These are phyloP conservation scores for Phyllotreta cruciferae DNA, from an alignment of 2,888 invertebrate genomes.

Conservation along the genomic window DNA sequence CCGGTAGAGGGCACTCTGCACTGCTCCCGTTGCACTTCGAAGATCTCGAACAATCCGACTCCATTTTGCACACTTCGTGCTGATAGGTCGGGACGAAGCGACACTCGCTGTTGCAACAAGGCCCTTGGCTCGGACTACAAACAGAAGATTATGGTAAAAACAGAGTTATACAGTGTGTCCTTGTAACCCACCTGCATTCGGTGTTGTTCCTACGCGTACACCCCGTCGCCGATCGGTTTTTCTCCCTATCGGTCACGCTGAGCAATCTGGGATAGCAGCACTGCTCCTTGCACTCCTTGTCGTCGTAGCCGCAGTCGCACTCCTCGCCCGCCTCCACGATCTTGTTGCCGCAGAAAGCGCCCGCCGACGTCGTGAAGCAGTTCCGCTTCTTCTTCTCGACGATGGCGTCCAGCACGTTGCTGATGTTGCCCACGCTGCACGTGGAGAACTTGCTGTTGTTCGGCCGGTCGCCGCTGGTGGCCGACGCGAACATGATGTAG, in stretches of 20 bases:
- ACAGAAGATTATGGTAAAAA: no score
- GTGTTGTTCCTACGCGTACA: constrained; percentile 80
- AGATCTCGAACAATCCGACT: constrained; percentile 89
- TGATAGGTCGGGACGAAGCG: constrained; percentile 72
- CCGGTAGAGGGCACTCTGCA: constrained; percentile 87
- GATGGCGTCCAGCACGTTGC: constrained; percentile 91
- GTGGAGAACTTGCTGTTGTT: constrained; percentile 98
- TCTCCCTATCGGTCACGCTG: constrained; percentile 71
- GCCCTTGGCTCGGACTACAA: constrained; percentile 90
- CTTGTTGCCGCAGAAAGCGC: constrained; percentile 99
- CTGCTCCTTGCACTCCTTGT: constrained; percentile 82
- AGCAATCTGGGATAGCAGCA: constrained; percentile 93
- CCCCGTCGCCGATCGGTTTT: constrained; percentile 76
- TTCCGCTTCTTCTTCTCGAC: constrained; percentile 83
- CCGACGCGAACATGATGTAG: constrained; percentile 99
- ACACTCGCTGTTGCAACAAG: constrained; percentile 90
- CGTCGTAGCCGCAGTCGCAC: constrained; percentile 96
- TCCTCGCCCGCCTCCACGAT: constrained; percentile 98
- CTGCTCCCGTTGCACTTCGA: constrained; percentile 85
- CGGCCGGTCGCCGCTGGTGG: constrained; percentile 96
- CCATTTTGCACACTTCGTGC: constrained; percentile 79
- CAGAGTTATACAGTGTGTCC: constrained; percentile 33
- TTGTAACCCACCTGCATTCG: constrained; percentile 87
- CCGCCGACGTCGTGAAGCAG: constrained; percentile 78
- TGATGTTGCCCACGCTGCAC: constrained; percentile 95